A percentile compares a stretch with the other conserved stretches of the same genome.
These are phyloP conservation scores for Bradypodion pumilum DNA, from an alignment of 2,797 vertebrate genomes.

Conservation along the genomic window DNA sequence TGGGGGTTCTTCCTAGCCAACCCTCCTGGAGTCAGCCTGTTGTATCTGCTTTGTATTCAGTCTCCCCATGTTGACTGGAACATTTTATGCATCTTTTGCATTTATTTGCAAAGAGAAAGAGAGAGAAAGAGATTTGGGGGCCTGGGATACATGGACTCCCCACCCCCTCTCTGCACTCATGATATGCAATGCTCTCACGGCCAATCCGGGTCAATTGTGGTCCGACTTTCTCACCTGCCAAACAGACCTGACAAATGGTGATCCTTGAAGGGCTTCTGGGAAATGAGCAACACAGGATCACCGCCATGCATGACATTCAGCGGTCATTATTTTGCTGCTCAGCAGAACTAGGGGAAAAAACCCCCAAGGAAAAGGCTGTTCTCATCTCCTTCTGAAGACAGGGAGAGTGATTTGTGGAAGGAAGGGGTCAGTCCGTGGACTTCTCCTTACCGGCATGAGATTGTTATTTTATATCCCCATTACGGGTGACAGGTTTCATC, in stretches of 20 bases:
- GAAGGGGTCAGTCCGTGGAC: neutral
- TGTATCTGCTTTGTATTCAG: too few relatives aligned
- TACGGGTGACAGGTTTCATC: neutral
- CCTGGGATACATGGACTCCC: too few relatives aligned
- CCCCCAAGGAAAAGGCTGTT: neutral
- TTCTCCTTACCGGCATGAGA: neutral
- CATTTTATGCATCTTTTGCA: too few relatives aligned
- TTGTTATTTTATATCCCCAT: neutral
- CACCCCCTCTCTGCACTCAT: too few relatives aligned
- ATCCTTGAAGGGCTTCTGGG: neutral
- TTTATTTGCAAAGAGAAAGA: too few relatives aligned
- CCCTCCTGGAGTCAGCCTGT: too few relatives aligned
- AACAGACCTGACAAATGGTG: neutral
- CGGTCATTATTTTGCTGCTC: neutral
- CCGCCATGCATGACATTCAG: neutral
- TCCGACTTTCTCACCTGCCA: neutral
- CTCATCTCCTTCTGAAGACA: neutral
- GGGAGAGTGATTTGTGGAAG: neutral
- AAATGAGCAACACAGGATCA: neutral
- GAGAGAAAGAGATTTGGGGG: too few relatives aligned
- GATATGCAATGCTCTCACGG: neutral
- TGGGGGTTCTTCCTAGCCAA: too few relatives aligned
- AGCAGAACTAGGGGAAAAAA: neutral
- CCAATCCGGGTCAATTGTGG: neutral
- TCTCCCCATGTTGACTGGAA: too few relatives aligned